Conservation (phyloP, 2,797 vertebrate genomes). For the Chromobotia macracanthus region DNA sequence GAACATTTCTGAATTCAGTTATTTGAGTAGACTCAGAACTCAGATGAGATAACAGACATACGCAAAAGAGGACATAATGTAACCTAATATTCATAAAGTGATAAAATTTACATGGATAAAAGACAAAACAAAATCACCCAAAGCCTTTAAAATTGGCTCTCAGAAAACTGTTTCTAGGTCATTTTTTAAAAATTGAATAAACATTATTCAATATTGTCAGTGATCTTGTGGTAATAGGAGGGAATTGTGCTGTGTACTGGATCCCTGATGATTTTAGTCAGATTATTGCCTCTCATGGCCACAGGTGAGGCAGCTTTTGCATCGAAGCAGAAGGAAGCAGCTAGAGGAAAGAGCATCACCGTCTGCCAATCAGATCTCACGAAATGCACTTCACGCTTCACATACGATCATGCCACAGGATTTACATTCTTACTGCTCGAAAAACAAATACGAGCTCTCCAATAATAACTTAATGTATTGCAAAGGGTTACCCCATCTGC, state of each 20-base stretch:
- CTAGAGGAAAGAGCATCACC: background rate
- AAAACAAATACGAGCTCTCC: conserved; percentile 43
- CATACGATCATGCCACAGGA: conserved; percentile 22
- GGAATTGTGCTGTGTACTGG: background rate
- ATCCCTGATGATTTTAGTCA: conserved; percentile 38
- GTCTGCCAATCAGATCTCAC: conserved; percentile 11
- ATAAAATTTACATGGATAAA: conserved; percentile 48
- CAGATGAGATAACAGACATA: conserved; percentile 1
- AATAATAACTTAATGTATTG: conserved; percentile 50
- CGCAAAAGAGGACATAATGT: conserved; percentile 16
- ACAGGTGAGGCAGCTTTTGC: conserved; percentile 43
- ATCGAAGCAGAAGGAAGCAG: conserved; percentile 43
- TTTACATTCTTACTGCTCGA: conserved; percentile 20
- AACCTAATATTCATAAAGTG: conserved; percentile 51
- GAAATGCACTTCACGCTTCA: conserved; percentile 48
- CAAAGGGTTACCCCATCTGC: conserved; percentile 31
- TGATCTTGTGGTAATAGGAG: background rate
- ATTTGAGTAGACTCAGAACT: conserved; percentile 44
- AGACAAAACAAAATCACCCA: conserved; percentile 1
- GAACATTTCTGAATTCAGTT: conserved; percentile 36
- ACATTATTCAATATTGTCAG: background rate
- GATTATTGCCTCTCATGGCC: conserved; percentile 44
- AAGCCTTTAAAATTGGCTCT: conserved; percentile 13
- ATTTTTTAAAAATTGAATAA: background rate
- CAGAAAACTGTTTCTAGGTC: conserved; percentile 24